Conservation (phyloP, 2,888 invertebrate species). For the Pristionchus mayeri region DNA sequence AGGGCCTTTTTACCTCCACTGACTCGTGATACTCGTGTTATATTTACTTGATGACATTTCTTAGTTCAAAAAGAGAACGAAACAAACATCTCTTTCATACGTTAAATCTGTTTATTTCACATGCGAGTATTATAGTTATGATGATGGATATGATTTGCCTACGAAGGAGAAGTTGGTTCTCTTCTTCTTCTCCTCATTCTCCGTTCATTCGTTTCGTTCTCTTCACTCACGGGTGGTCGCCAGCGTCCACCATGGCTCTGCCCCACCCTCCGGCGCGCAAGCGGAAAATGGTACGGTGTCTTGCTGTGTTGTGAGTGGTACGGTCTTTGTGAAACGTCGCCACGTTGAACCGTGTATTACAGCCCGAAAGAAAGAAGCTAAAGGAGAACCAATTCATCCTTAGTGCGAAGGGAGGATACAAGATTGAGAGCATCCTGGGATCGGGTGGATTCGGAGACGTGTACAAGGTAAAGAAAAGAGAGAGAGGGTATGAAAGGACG, state of each 20-base stretch:
- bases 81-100: no score
- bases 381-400: conserved; percentile 16
- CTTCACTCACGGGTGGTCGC: neutral
- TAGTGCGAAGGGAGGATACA: conserved; percentile 24
- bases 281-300: conserved; percentile 24
- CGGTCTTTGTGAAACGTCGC: neutral
- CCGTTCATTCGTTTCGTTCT: neutral
- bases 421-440: conserved; percentile 34
- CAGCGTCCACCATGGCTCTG: conserved; percentile 10
- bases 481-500: neutral
- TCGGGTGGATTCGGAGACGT: conserved; percentile 44
- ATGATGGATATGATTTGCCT: no score
- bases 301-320: neutral
- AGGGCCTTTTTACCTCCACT: no score
- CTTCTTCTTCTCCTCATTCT: neutral
- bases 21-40: no score
- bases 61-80: no score
- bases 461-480: conserved; percentile 1
- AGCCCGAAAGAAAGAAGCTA: conserved; percentile 36
- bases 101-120: no score
- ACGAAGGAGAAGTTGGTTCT: neutral
- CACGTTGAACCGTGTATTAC: neutral
- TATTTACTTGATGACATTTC: no score
- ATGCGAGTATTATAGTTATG: no score
- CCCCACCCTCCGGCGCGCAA: conserved; percentile 18